Percentiles rank a stretch among this genome's conserved stretches.
phyloP scores from a whole-genome alignment of 2,113 vertebrate genomes.

The Rhinolophus sinicus region DNA sequence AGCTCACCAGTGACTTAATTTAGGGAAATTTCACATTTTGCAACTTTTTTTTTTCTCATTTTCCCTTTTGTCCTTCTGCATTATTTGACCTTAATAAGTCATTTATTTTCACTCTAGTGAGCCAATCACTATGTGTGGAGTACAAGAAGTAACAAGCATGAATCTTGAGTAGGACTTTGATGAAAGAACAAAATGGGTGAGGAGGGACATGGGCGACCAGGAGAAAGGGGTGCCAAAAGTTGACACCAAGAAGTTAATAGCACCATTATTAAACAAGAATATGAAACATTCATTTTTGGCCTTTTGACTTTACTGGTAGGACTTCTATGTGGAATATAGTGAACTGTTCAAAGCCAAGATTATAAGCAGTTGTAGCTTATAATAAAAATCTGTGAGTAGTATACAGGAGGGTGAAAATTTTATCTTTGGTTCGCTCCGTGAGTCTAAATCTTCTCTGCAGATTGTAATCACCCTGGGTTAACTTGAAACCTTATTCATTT shows the following conservation, averaged over 20 bases:
- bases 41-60: background rate
- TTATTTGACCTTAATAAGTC: background rate
- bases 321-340: background rate
- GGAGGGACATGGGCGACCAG: too few relatives aligned
- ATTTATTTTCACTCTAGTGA: background rate
- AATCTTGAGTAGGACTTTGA: background rate
- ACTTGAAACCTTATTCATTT: background rate
- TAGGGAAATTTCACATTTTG: background rate
- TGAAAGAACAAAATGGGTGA: background rate
- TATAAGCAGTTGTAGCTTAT: background rate
- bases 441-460: background rate
- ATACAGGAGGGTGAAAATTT: background rate
- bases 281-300: background rate
- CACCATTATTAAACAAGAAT: background rate
- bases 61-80: background rate
- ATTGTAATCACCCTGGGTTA: background rate
- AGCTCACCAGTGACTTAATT: conserved; percentile 12
- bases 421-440: background rate
- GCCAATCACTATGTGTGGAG: background rate
- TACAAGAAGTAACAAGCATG: background rate
- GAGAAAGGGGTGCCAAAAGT: background rate
- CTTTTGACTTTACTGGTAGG: background rate
- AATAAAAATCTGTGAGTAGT: background rate
- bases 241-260: background rate
- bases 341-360: background rate